These are phyloP conservation scores for Siderastrea siderea DNA, from an alignment of 92 coral and sea anemone genomes.

Conservation along the genomic window DNA sequence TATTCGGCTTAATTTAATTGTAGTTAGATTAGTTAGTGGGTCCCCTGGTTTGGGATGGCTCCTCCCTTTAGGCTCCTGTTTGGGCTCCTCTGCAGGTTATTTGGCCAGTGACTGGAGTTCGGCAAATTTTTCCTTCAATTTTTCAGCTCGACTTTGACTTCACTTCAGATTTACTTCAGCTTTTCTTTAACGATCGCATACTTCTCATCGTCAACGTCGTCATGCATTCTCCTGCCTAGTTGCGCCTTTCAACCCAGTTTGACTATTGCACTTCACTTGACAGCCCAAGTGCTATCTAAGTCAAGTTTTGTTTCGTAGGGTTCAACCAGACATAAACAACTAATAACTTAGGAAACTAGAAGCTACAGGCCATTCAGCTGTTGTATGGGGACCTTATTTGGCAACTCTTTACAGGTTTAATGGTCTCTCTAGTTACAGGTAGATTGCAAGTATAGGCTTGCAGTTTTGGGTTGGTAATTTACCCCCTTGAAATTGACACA, in stretches of 20 bases:
- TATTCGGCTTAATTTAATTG: slow-evolving; percentile 29
- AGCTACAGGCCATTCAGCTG: background rate
- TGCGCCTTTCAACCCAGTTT: background rate
- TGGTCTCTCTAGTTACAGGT: background rate
- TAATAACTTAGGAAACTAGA: background rate
- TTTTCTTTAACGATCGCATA: background rate
- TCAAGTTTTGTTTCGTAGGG: slow-evolving; percentile 12
- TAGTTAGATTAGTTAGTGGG: slow-evolving; percentile 15
- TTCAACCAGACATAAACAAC: slow-evolving; percentile 16
- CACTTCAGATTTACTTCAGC: background rate
- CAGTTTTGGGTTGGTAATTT: too few relatives aligned
- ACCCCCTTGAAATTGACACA: too few relatives aligned
- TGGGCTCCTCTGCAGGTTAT: slow-evolving; percentile 29
- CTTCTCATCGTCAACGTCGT: background rate
- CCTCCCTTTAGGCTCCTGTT: slow-evolving; percentile 19
- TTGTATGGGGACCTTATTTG: background rate
- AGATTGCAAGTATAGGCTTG: too few relatives aligned
- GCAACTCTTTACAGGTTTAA: background rate
- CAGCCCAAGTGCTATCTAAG: background rate
- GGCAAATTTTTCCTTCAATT: background rate
- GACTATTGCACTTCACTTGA: background rate
- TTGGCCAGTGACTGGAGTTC: background rate
- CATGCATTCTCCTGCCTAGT: slow-evolving; percentile 7
- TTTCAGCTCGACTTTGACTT: background rate
- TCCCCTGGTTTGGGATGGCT: slow-evolving; percentile 14